Base-by-base conservation (phyloP, 1,140 invertebrate species). In the Aphidius ervi region DNA sequence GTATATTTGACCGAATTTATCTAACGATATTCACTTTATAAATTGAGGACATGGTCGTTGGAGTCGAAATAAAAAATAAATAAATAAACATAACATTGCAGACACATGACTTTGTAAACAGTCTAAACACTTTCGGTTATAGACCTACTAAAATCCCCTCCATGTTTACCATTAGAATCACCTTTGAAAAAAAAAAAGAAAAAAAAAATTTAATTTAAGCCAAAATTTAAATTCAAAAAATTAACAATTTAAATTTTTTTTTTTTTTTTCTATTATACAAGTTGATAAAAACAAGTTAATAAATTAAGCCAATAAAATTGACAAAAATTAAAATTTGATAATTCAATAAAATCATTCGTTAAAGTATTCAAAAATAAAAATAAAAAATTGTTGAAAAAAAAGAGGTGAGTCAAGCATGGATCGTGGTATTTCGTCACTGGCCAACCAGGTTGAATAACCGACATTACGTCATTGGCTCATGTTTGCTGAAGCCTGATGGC, bases 371-470 rank as follows among this genome's bases (percentile, higher is more conserved):
- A n/a, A 42, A 43, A 16, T 16, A 16, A 16, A 16, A 16, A 16
- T 16, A 16, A 16, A 16, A 16, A 16, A 16, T 16, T 16, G 0
- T 16, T 16, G 16, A 16, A 16, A 16, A 16, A 67, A 55, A 65
- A 40, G 46, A 31, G 58, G 6, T 6, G 66, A 65, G 64, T 62
- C 55, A 56, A 67, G 68, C 64, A 67, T 52, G 68, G 70, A 65
- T 69, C 37, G 70, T 72, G 75, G 75, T 71, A 78, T 80, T 78
- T 78, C 74, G 71, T 75, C 75, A 76, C 70, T 69, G 70, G 69
- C 65, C 70, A 63, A 69, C 71, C 75, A 78, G 74, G 76, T 80
- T 80, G 76, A 80, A 79, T 80, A 80, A 79, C 78, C 77, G 74
- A 66, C 71, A 65, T 79, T 79, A 78, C 77, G 77, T 79, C 78